Evolutionary conservation across 2,888 invertebrate species (phyloP).

Genomic region (Melieria omissa): DNA sequence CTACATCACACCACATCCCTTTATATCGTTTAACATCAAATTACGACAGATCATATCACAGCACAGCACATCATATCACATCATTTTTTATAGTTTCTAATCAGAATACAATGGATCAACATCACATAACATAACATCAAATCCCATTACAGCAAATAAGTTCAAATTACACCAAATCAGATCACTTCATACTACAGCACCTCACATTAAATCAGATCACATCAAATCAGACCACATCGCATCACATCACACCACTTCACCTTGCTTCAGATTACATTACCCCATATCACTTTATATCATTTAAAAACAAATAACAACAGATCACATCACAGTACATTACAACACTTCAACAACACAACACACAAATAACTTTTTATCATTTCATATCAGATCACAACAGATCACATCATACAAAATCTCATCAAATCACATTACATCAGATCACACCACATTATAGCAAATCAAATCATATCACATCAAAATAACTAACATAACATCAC

Average conservation of each 20-base stretch:
- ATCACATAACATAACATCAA: too few species aligned
- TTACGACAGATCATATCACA: too few species aligned
- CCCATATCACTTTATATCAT: not conserved
- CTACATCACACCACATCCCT: too few species aligned
- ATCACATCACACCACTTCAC: not conserved
- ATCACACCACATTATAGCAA: not conserved
- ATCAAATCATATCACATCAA: too few species aligned
- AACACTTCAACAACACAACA: conserved; percentile 3
- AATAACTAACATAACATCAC: too few species aligned
- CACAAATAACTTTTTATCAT: not conserved
- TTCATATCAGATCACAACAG: not conserved
- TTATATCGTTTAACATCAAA: too few species aligned
- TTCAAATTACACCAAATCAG: too few species aligned
- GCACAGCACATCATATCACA: not conserved
- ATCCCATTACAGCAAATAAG: too few species aligned
- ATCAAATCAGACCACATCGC: not conserved
- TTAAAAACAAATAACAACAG: not conserved
- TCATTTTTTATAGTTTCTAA: not conserved
- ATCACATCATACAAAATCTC: not conserved
- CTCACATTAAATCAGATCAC: not conserved
- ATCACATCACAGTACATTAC: not conserved
- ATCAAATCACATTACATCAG: not conserved
- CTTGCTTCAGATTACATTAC: not conserved
- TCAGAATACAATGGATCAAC: too few species aligned
- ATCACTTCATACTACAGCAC: not conserved